Evolutionary conservation across 2,888 invertebrate genomes (phyloP).

Genomic region (Drosophila tripunctata): DNA sequence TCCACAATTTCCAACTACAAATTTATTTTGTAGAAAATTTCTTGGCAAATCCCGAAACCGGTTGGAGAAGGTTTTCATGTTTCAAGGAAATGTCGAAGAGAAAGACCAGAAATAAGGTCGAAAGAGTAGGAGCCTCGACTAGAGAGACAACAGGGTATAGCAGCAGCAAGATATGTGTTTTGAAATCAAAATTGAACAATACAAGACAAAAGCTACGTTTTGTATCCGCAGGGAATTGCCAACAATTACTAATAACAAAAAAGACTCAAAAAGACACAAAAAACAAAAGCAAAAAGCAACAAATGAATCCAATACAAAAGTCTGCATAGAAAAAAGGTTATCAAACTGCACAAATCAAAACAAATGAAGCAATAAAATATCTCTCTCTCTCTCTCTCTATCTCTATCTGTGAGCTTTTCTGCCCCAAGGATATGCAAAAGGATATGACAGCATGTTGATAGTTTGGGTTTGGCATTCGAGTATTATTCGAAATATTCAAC

Average conservation of each 20-base stretch:
- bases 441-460: constrained; percentile 75
- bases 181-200: constrained; percentile 63
- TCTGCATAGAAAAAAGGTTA: constrained; percentile 67
- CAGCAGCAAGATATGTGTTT: constrained; percentile 3
- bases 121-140: background rate
- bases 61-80: constrained; percentile 23
- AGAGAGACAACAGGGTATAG: background rate
- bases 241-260: constrained; percentile 69
- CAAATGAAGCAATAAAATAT: constrained; percentile 76
- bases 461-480: constrained; percentile 52
- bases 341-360: constrained; percentile 73
- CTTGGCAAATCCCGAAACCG: constrained; percentile 50
- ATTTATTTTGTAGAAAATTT: constrained; percentile 45
- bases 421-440: constrained; percentile 73
- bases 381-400: constrained; percentile 8
- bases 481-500: constrained; percentile 10
- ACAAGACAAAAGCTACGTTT: constrained; percentile 40
- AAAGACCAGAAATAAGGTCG: constrained; percentile 60
- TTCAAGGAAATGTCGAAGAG: constrained; percentile 60
- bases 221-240: constrained; percentile 70
- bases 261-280: constrained; percentile 4
- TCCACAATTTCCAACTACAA: background rate
- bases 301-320: constrained; percentile 38
- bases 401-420: constrained; percentile 11
- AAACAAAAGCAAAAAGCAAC: constrained; percentile 38